Percentiles rank a stretch among this genome's conserved stretches.
Evolutionary conservation across 2,888 invertebrate genomes (phyloP).

Genomic region (Melinaea marsaeus): DNA sequence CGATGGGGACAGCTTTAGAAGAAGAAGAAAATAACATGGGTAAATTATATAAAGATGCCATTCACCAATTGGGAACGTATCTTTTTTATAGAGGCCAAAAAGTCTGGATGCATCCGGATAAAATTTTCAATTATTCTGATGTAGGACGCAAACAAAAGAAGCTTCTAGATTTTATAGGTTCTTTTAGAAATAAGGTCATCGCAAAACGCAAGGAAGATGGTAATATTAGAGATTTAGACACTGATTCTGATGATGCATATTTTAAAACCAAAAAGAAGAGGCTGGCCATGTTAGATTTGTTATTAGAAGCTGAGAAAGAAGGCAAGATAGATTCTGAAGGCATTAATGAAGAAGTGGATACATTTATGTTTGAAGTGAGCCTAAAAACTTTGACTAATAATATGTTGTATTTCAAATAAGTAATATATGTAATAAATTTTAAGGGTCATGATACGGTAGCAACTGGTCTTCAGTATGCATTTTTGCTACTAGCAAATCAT

Average conservation of each 20-base stretch:
- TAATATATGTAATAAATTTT: constrained; percentile 14
- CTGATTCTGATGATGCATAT: constrained; percentile 38
- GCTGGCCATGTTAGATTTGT: constrained; percentile 74
- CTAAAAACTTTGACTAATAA: background rate
- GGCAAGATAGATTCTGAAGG: constrained; percentile 70
- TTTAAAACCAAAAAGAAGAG: constrained; percentile 55
- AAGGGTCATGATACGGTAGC: constrained; percentile 76
- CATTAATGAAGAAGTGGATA: constrained; percentile 66
- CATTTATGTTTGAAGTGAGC: constrained; percentile 73
- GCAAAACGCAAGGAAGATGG: constrained; percentile 27
- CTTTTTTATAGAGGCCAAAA: constrained; percentile 57
- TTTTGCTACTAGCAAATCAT: constrained; percentile 68
- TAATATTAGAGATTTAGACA: constrained; percentile 55
- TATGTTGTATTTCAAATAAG: background rate
- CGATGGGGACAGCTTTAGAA: constrained; percentile 82
- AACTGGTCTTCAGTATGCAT: constrained; percentile 56
- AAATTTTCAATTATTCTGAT: constrained; percentile 70
- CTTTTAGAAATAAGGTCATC: constrained; percentile 65
- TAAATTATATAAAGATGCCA: constrained; percentile 71
- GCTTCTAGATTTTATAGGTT: constrained; percentile 52
- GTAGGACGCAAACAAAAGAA: constrained; percentile 65
- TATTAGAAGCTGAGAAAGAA: constrained; percentile 66
- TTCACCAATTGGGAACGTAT: constrained; percentile 61
- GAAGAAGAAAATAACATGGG: constrained; percentile 47
- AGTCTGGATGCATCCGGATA: constrained; percentile 77